Base-by-base conservation (phyloP, 2,797 vertebrate species). In the Hippoglossus hippoglossus region DNA sequence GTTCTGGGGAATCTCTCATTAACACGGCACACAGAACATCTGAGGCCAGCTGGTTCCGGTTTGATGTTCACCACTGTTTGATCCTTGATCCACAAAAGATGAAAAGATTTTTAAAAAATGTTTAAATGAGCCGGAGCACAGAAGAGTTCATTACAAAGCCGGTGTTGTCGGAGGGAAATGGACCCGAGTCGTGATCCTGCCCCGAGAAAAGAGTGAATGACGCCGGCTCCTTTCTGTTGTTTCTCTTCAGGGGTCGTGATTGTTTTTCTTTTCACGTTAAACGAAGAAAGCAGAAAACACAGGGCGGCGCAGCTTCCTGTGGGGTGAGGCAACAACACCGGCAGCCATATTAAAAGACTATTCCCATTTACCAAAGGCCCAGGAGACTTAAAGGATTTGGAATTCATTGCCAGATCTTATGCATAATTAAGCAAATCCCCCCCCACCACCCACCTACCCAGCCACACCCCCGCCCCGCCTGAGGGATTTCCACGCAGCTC, bases 361-460 rank as follows among this genome's bases (percentile, higher is more conserved):
- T 90, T 84, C 81, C 80, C 77, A 76, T 88, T 86, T 57, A 83
- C 61, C 56, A 75, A 86, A 80, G 6, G 66, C 90, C 83, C 83
- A 58, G 62, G 87, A 84, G 89, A 86, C 77, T 80, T 68, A 47
- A 55, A 68, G 86, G 91, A 88, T 92, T 93, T 83, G 57, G 73
- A 86, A 90, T 88, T 87, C 73, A 82, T 87, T 85, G 73, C 82
- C 80, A 84, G 82, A 89, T 86, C 86, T 89, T 81, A 87, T 93
- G 90, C 89, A 93, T 94, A 93, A 94, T 91, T 83, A 91, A 91
- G 77, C 63, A 82, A 83, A 84, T 51, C 85, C 60, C 53, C 77
- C 65, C 47, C 69, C 65, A 56, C 62, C 34, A 11, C 3, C 34
- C 34, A 36, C 46, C 69, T 26, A 47, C 41, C 63, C 56, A 25